These are phyloP conservation scores for Aspidiotus destructor DNA, from an alignment of 2,888 invertebrate species.

Conservation along the genomic window DNA sequence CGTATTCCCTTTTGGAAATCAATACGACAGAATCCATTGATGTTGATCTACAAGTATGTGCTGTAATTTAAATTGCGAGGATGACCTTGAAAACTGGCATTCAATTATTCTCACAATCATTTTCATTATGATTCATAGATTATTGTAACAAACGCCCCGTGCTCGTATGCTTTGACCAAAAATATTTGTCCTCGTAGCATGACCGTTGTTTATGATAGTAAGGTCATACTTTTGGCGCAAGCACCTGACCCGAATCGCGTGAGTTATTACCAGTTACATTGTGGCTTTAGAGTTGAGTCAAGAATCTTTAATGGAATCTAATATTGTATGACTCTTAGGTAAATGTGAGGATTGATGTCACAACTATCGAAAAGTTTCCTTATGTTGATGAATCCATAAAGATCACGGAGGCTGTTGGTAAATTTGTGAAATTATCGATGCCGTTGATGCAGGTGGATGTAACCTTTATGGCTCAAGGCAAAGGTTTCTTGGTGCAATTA, in stretches of 20 bases:
- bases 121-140: background rate
- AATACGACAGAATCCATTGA: conserved; percentile 30
- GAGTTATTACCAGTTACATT: no score
- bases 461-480: conserved; percentile 42
- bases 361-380: conserved; percentile 44
- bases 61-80: background rate
- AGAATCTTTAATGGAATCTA: background rate
- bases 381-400: conserved; percentile 54
- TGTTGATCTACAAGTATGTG: conserved; percentile 27
- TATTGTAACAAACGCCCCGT: conserved; percentile 22
- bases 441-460: conserved; percentile 65
- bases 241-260: background rate
- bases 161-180: conserved; percentile 7
- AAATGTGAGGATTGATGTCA: conserved; percentile 14
- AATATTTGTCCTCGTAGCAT: conserved; percentile 21
- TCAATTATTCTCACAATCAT: background rate
- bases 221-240: conserved; percentile 21
- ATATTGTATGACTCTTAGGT: conserved; percentile 3
- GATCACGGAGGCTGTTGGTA: conserved; percentile 49
- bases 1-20: conserved; percentile 55
- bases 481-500: conserved; percentile 50
- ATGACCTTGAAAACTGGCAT: background rate
- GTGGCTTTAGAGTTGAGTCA: no score
- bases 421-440: conserved; percentile 55
- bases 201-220: conserved; percentile 6